Evolutionary conservation across 2,113 vertebrate species (phyloP).

Genomic region (Circaetus cinerascens): DNA sequence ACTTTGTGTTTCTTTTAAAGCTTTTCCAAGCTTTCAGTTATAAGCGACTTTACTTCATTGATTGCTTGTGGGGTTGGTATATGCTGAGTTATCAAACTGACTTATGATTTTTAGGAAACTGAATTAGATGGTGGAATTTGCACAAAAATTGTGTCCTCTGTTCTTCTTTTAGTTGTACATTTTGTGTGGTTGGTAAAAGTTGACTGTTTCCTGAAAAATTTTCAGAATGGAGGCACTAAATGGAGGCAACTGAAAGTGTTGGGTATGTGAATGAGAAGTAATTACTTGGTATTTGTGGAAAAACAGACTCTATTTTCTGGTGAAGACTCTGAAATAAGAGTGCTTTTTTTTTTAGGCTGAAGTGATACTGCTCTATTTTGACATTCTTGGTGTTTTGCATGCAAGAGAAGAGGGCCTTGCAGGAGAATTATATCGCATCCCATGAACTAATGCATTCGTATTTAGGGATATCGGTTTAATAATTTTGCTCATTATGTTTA

Average conservation of each 20-base stretch:
- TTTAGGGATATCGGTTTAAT: neutral
- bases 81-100: neutral
- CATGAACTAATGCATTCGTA: neutral
- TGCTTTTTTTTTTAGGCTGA: neutral
- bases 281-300: neutral
- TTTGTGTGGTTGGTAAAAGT: neutral
- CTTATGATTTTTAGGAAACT: neutral
- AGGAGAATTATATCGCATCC: neutral
- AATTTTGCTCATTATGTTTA: neutral
- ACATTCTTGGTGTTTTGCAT: neutral
- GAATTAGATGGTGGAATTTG: neutral
- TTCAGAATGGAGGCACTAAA: neutral
- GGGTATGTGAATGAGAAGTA: neutral
- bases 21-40: neutral
- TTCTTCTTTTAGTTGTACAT: neutral
- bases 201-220: neutral
- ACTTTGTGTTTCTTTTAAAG: neutral
- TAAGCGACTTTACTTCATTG: neutral
- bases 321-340: neutral
- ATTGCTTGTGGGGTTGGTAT: neutral
- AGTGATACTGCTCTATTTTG: neutral
- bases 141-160: neutral
- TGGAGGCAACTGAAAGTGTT: neutral
- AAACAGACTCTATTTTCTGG: neutral
- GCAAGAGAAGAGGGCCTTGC: neutral